Evolutionary conservation across 1,140 invertebrate genomes (phyloP), one percentile per base, ranked within the genome.

Genomic region (Solenopsis fugax): DNA sequence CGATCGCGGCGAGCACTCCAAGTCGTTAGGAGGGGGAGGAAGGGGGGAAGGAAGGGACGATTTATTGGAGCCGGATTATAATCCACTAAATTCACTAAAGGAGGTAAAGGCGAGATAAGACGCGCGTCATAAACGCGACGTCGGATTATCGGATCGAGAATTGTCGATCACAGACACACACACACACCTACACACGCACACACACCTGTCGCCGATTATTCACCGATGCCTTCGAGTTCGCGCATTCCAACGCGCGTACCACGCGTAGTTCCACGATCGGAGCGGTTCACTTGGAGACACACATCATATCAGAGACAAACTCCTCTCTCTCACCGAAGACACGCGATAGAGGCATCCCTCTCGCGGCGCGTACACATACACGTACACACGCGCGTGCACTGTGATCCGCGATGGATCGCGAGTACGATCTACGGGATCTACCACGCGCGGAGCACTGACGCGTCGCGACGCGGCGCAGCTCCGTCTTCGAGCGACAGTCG

Each of bases 51-150:
- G 4, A 2, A 3, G 9, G 37, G 62, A 80, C 62, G 69, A 84
- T 84, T 73, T 73, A 84, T 72, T 41, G 54, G 7, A 60, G 54
- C 16, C 7, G 41, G 80, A 84, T 73, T 73, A 58, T 56, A 69
- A 67, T 34, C 48, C 29, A 24, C 9, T 24, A 34, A 54, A 69
- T 45, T 81, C 48, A 54, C n/a, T 4, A 34, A 2, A 7, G 48
- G 9, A 56, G 24, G 24, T 45, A 56, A 9, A 21, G 45, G 16
- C 18, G 24, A 7, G 13, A n/a, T 16, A 13, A 45, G 29, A 29
- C 16, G 10, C 58, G 58, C 18, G 58, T 3, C 29, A 41, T 41
- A 21, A 52, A 52, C 37, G 41, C 64, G n/a, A n/a, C 62, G 18
- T 16, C 16, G 29, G 34, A 67, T 67, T n/a, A 18, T 29, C 29